Evolutionary conservation across 37 sponge, comb jelly and placozoan genomes (phyloP).

Genomic region (Amphimedon queenslandica): DNA sequence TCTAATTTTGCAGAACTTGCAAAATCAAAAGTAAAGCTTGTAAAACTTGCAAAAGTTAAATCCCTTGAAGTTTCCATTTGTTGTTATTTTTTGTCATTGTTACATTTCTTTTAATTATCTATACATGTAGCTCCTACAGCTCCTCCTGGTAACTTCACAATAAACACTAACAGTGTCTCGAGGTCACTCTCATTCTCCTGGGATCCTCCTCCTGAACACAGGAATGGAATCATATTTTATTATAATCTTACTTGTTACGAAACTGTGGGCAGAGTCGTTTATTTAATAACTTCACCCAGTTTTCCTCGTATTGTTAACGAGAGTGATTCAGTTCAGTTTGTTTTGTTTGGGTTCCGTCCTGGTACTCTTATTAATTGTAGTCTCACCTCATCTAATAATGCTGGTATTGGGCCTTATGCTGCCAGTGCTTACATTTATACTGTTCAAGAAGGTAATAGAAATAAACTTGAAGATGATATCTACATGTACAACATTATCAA

Average conservation of each 20-base stretch:
- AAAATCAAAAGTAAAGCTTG: too few species aligned
- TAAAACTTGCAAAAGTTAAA: too few species aligned
- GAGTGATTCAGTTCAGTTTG: background rate
- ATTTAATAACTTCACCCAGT: too few species aligned
- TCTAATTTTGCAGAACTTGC: too few species aligned
- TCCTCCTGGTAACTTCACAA: background rate
- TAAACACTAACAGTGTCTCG: background rate
- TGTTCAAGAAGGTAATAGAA: background rate
- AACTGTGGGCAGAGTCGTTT: background rate
- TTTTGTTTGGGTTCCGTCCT: background rate
- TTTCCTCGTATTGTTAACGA: background rate
- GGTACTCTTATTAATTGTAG: background rate
- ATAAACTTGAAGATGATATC: background rate
- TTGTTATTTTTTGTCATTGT: too few species aligned
- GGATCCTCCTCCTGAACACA: background rate
- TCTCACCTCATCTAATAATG: background rate
- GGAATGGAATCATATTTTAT: background rate
- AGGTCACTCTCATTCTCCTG: background rate
- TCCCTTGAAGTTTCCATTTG: too few species aligned
- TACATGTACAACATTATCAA: background rate
- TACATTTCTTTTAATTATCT: too few species aligned
- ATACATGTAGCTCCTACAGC: background rate
- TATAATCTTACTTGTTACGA: background rate
- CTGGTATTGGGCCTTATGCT: background rate
- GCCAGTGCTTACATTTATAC: background rate